Base-by-base conservation (phyloP, 2,113 vertebrate species). In the Scolopax mira region DNA sequence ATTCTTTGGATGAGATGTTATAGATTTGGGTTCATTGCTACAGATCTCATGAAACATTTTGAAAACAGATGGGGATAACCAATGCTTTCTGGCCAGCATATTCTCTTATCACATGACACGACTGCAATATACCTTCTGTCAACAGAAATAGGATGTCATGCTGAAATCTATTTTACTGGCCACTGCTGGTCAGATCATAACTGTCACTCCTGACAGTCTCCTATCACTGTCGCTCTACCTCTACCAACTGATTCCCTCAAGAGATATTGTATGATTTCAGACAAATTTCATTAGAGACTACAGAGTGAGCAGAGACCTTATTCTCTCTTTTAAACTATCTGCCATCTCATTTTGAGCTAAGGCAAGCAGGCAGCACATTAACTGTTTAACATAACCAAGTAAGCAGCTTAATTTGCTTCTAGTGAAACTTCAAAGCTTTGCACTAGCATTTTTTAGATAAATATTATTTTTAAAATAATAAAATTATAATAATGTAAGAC, bases 31-130 rank as follows among this genome's bases (percentile, higher is more conserved):
- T 58, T 88, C 70, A 12, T 6, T 55, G 79, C 93, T 87, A 89
- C 84, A 89, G 66, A 82, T 64, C 78, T 74, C 65, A 46, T 5
- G 3, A 39, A 95, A 77, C 3, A 4, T 54, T 94, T 28, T 41
- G 77, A 73, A 95, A 95, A 64, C 94, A 94, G 91, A 93, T 81
- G 92, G 82, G 77, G 69, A 93, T 4, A 87, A 39, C 55, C 88
- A 85, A 60, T 3, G 39, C 13, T 41, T 89, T n/a, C 80, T 94
- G 92, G 83, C 73, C 79, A 91, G 42, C 44, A 44, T 37, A 54
- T n/a, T 78, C 75, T 64, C 75, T 73, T 73, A 37, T 82, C 80
- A 88, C 51, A 39, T 42, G 46, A 62, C 23, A 61, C 0, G 17
- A 44, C 64, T 86, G 81, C 82, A 93, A 55, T 88, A 52, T 33